A percentile compares a stretch with the other conserved stretches of the same genome.
These are phyloP conservation scores for Neocloeon triangulifer DNA, from an alignment of 1,140 invertebrate species.

Conservation along the genomic window DNA sequence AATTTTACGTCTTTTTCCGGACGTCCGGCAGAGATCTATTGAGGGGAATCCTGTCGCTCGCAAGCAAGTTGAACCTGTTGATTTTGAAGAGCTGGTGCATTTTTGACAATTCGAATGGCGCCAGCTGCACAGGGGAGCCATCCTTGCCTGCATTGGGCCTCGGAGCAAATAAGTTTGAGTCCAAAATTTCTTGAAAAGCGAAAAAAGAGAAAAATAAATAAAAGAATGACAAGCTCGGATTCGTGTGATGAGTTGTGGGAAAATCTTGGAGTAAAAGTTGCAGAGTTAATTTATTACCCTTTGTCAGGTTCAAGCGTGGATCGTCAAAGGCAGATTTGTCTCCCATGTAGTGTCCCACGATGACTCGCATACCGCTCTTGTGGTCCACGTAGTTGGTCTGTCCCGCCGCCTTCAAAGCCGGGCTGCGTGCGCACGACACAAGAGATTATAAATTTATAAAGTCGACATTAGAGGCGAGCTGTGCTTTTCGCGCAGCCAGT, in stretches of 20 bases:
- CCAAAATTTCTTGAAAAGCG: constrained; percentile 39
- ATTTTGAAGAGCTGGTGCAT: constrained; percentile 65
- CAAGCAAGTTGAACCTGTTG: constrained; percentile 77
- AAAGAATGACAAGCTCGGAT: constrained; percentile 1
- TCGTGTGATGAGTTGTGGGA: too few relatives aligned
- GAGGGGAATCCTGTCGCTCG: constrained; percentile 75
- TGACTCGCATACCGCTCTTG: constrained; percentile 45
- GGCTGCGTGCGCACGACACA: too few relatives aligned
- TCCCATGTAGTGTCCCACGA: constrained; percentile 66
- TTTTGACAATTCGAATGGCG: constrained; percentile 42
- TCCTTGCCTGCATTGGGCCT: constrained; percentile 47
- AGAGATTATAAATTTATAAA: too few relatives aligned
- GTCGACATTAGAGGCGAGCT: too few relatives aligned
- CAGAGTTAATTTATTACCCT: constrained; percentile 25
- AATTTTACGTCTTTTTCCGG: constrained; percentile 44
- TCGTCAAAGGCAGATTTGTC: constrained; percentile 28
- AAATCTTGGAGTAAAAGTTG: background rate
- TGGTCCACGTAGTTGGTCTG: constrained; percentile 49
- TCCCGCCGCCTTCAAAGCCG: too few relatives aligned
- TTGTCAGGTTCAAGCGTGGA: constrained; percentile 35
- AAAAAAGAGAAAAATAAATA: constrained; percentile 9
- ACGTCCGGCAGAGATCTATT: constrained; percentile 81
- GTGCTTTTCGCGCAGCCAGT: too few relatives aligned
- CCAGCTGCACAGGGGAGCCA: constrained; percentile 57
- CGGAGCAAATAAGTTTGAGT: constrained; percentile 61